These are phyloP conservation scores for Mesitornis unicolor DNA, from an alignment of 2,113 vertebrate species.

Conservation along the genomic window DNA sequence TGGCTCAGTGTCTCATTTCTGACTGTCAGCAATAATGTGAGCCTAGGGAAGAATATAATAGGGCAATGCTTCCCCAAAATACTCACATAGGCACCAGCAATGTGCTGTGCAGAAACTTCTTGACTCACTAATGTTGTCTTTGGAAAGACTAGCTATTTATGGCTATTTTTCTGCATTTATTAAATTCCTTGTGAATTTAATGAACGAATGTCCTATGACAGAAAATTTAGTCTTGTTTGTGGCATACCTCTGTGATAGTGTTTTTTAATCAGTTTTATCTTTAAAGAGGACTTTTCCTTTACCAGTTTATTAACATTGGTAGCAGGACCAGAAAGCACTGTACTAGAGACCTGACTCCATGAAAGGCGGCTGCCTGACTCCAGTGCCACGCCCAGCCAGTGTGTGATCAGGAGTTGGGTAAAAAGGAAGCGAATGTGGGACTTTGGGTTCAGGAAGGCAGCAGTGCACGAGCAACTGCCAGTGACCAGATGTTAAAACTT, in stretches of 20 bases:
- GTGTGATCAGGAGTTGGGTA: background rate
- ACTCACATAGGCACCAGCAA: background rate
- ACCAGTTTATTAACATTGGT: background rate
- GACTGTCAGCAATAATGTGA: background rate
- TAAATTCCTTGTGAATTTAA: background rate
- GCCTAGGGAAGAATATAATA: background rate
- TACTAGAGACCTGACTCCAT: background rate
- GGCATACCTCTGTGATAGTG: background rate
- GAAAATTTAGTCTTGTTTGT: background rate
- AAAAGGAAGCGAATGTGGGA: fast-evolving
- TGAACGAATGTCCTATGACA: background rate
- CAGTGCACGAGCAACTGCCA: background rate
- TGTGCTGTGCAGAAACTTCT: background rate
- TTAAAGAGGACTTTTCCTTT: background rate
- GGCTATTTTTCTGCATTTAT: background rate
- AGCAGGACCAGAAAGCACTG: background rate
- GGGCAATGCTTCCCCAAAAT: background rate
- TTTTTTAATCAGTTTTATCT: background rate
- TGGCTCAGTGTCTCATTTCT: background rate
- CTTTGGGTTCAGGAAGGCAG: background rate
- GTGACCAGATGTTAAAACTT: background rate
- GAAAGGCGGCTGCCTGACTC: background rate
- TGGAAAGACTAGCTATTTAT: background rate
- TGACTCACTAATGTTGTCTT: background rate
- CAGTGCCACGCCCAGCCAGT: background rate